A percentile compares a stretch with the other conserved stretches of the same genome.
phyloP scores from a whole-genome alignment of 2,113 vertebrate species.

The Hemibagrus wyckioides region DNA sequence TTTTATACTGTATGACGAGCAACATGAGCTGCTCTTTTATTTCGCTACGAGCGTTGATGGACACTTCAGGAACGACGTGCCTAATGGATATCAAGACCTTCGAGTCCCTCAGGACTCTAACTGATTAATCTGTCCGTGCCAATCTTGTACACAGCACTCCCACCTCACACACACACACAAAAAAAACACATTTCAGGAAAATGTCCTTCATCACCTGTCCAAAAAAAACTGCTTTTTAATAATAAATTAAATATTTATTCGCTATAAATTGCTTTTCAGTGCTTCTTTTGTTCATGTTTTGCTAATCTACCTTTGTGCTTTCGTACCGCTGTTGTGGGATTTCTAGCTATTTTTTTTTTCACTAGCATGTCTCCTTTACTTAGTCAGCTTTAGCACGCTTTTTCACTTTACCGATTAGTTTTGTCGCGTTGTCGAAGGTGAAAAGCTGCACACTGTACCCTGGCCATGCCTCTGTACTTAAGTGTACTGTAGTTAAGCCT shows the following conservation, averaged over 20 bases:
- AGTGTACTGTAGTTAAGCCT: background rate
- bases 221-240: background rate
- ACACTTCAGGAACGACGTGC: background rate
- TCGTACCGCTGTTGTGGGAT: background rate
- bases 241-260: background rate
- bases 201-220: background rate
- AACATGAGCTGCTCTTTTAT: background rate
- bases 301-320: background rate
- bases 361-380: background rate
- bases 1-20: background rate
- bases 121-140: background rate
- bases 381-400: background rate
- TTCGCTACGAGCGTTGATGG: background rate
- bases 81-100: conserved; percentile 28
- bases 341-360: background rate
- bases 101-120: background rate
- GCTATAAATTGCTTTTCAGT: background rate
- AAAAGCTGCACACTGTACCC: background rate
- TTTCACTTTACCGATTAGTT: background rate
- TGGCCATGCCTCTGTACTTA: background rate
- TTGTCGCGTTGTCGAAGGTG: background rate
- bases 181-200: background rate
- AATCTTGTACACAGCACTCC: background rate
- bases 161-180: background rate
- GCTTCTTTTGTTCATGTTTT: background rate